Base-by-base conservation (phyloP, 2,888 invertebrate genomes). In the Clepsis dumicolana region DNA sequence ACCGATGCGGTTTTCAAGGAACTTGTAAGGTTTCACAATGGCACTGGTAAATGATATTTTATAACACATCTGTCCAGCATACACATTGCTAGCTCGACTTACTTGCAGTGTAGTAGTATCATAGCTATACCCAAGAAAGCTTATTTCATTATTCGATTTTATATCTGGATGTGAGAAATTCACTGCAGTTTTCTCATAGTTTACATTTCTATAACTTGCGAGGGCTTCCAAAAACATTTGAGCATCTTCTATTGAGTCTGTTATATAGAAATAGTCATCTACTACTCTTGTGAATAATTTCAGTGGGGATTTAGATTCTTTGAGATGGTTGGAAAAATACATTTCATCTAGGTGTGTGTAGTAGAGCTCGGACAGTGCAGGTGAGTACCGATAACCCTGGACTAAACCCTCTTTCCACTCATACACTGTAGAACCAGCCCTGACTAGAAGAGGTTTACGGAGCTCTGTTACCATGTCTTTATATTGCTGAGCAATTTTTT, bases 371-470 rank as follows among this genome's bases (percentile, higher is more conserved):
- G 93, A 93, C 1, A 94, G 79, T 0, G 91, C 92, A n/a, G 94
- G 94, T 0, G 94, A 94, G 76, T 89, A 93, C 75, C 89, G 90
- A 70, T 93, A 93, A 1, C 94, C 94, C 75, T 94, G 94, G 0
- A 94, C 90, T 27, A 94, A 79, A 38, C 94, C 94, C 74, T 86
- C 80, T 59, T 80, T 89, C 94, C 94, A 94, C 76, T 89, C 84
- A 75, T 86, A 94, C n/a, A 91, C 79, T 10, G 93, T 89, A 3
- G 92, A 92, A 4, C 94, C 94, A 44, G 86, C 85, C 35, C 92
- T 78, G n/a, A 94, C 84, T 16, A 93, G 73, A 16, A 94, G 77
- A 7, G 93, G 91, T 68, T 82, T 89, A 16, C 80, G 78, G 10
- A 94, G 77, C 67, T 94, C 93, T n/a, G 72, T 50, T 7, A 89